A percentile compares a stretch with the other conserved stretches of the same genome.
Evolutionary conservation across 2,797 vertebrate species (phyloP).

Genomic region (Myotis planiceps): DNA sequence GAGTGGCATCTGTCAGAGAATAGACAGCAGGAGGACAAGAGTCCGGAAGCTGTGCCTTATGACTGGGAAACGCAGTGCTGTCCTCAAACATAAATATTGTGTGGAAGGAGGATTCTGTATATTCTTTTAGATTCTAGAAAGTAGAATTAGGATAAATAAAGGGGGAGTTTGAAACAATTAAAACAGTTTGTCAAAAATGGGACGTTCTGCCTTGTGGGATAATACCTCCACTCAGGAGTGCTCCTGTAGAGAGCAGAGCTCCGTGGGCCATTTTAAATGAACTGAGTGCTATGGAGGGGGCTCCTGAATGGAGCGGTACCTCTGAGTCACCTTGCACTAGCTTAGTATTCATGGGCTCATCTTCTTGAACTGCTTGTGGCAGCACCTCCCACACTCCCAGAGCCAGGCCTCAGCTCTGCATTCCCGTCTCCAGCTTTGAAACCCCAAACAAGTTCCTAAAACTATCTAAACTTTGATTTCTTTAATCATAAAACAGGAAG

Average conservation of each 20-base stretch:
- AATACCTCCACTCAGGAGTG: not conserved
- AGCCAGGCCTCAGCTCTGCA: not conserved
- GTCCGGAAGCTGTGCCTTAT: not conserved
- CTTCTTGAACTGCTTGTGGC: not conserved
- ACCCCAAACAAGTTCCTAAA: not conserved
- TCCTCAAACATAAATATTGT: not conserved
- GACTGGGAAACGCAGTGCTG: not conserved
- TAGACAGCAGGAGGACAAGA: not conserved
- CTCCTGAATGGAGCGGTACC: not conserved
- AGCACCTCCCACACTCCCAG: not conserved
- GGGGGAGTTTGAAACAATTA: slow-evolving; percentile 21
- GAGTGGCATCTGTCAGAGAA: not conserved
- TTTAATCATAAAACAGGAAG: slow-evolving; percentile 28
- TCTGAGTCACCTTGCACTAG: not conserved
- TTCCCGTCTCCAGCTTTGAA: not conserved
- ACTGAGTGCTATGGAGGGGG: not conserved
- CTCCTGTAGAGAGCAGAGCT: not conserved
- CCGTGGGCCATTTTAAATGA: not conserved
- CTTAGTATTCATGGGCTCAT: not conserved
- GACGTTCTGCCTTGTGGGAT: not conserved
- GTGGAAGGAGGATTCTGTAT: not conserved
- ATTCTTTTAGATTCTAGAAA: slow-evolving; percentile 13
- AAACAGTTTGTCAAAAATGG: not conserved
- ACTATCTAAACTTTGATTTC: not conserved
- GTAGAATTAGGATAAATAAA: slow-evolving; percentile 9